phyloP scores from a whole-genome alignment of 2,113 vertebrate species.

The Empidonax alnorum region DNA sequence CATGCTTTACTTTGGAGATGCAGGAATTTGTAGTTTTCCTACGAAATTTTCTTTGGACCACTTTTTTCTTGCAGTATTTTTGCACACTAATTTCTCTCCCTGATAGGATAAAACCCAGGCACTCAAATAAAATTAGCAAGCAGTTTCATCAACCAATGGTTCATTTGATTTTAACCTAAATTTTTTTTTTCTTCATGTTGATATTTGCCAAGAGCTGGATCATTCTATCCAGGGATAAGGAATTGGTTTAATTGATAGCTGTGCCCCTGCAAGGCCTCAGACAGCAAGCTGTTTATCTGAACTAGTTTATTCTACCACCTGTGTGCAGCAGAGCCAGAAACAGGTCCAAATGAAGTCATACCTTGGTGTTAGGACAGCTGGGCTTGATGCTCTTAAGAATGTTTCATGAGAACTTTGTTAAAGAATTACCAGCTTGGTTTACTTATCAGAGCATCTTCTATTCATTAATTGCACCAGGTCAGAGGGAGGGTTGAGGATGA shows the following conservation, averaged over 20 bases:
- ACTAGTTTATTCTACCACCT: neutral
- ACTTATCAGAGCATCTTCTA: neutral
- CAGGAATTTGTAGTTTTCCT: neutral
- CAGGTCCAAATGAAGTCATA: neutral
- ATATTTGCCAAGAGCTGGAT: neutral
- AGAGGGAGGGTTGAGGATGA: neutral
- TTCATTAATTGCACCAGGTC: neutral
- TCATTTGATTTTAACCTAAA: neutral
- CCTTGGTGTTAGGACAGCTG: neutral
- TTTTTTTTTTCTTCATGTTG: neutral
- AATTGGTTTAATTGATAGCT: neutral
- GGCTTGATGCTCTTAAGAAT: neutral
- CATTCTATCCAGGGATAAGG: neutral
- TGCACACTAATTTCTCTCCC: neutral
- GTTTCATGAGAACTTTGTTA: neutral
- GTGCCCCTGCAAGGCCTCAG: neutral
- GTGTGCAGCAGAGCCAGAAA: neutral
- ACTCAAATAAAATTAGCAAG: neutral
- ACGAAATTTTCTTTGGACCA: neutral
- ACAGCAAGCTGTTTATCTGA: neutral
- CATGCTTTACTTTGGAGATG: neutral
- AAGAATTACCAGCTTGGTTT: neutral
- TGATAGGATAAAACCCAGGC: neutral
- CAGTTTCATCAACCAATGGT: neutral
- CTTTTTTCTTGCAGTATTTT: neutral